Evolutionary conservation across 2,888 invertebrate genomes (phyloP), one percentile per base, ranked within the genome.

Genomic region (Parasteatoda lunata): DNA sequence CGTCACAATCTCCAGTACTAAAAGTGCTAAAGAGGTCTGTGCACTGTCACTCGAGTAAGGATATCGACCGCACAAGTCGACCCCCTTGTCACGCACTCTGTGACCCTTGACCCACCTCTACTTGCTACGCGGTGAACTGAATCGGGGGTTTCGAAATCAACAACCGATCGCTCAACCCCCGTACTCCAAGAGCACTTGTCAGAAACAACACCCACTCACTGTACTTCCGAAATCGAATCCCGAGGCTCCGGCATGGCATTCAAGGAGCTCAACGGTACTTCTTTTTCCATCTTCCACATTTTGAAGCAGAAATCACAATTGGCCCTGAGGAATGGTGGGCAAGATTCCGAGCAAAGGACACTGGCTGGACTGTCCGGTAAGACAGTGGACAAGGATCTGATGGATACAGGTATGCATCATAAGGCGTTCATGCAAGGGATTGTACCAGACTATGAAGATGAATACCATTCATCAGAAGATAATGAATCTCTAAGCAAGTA

Each of bases 1-100:
- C 71, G 70, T 76, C 59, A n/a, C 77, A 77, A 77, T 84, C 84
- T 52, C 52, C 77, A 83, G 71, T 77, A 65, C 52, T 64, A 75
- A 51, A 85, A 85, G 79, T 79, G 84, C 84, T 85, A 85, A 85
- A 85, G 84, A 85, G 76, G 70, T 65, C 84, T 85, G 84, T 65
- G 8, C 70, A 76, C 70, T 79, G 76, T 85, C 84, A 85, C 48
- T 85, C 84, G 76, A 47, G 70, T 49, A 65, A 76, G 78, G 59
- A 54, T 69, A 79, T 85, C 73, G 84, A 85, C 84, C 84, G 75
- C 84, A 85, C 84, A 85, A 85, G 84, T 79, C 75, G 84, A 79
- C 70, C 84, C 84, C 76, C 84, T 85, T 84, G 84, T 84, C 77
- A 45, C 77, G 72, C 78, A 69, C 72, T 48, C 66, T 6, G 52